A percentile compares a stretch with the other conserved stretches of the same genome.
Conservation (phyloP, 2,797 vertebrate genomes). For the Simalia tracyae region DNA sequence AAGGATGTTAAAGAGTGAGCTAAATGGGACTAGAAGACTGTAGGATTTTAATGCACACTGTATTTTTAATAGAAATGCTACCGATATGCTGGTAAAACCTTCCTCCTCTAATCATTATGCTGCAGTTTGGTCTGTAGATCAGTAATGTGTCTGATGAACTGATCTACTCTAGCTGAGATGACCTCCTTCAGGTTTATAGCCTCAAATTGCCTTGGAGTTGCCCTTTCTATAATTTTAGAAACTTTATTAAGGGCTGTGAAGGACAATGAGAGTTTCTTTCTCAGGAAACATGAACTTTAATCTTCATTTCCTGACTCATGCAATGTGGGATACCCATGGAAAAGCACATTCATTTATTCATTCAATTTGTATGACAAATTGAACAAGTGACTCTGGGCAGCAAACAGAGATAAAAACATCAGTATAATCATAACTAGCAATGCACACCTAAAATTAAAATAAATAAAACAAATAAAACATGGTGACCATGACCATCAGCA, state of each 20-base stretch:
- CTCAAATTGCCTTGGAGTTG: background rate
- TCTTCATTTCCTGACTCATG: background rate
- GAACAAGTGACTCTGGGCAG: too few species aligned
- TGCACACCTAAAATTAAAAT: too few species aligned
- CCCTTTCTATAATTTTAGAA: background rate
- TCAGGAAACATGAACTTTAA: background rate
- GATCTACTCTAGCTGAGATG: background rate
- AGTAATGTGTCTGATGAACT: background rate
- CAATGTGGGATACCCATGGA: background rate
- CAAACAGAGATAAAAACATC: too few species aligned
- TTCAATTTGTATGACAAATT: too few species aligned
- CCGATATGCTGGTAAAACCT: background rate
- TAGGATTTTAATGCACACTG: background rate
- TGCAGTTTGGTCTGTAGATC: background rate
- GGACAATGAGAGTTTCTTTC: background rate
- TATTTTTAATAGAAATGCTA: background rate
- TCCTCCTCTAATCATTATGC: background rate
- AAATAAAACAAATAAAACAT: background rate
- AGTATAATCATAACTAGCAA: too few species aligned
- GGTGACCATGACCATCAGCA: background rate
- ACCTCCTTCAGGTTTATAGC: background rate
- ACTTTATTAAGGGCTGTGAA: background rate
- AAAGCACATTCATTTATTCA: background rate
- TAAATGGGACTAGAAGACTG: background rate
- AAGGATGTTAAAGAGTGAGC: background rate